Evolutionary conservation across 1,140 invertebrate genomes (phyloP).

Genomic region (Bursaphelenchus mucronatus): DNA sequence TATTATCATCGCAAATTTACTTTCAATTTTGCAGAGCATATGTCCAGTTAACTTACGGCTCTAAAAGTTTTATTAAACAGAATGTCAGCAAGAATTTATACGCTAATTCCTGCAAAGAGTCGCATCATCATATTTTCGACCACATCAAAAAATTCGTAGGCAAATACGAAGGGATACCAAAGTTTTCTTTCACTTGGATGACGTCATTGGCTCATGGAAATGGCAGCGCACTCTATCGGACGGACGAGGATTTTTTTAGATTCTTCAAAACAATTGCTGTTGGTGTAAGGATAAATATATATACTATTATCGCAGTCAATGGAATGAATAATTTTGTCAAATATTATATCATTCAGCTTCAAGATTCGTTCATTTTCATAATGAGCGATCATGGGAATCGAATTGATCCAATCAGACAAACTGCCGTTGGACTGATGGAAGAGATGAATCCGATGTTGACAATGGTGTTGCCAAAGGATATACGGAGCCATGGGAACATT

Average conservation of each 20-base stretch:
- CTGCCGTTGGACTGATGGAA: no score
- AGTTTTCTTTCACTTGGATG: background rate
- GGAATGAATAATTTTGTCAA: no score
- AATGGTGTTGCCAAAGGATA: no score
- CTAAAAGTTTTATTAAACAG: background rate
- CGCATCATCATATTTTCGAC: background rate
- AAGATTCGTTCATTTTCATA: no score
- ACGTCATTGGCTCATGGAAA: constrained; percentile 7
- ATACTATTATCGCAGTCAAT: no score
- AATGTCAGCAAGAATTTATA: background rate
- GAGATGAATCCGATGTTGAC: no score
- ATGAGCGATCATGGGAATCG: no score
- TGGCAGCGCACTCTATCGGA: background rate
- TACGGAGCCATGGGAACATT: no score
- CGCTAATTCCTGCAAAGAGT: background rate
- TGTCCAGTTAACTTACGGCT: background rate
- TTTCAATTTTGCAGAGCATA: constrained; percentile 1
- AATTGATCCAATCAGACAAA: no score
- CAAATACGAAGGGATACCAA: background rate
- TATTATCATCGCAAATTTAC: background rate
- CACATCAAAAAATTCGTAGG: constrained; percentile 1
- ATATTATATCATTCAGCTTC: no score
- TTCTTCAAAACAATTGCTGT: no score
- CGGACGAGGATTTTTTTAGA: background rate
- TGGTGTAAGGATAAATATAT: no score